These are phyloP conservation scores for Micrastur ruficollis DNA, from an alignment of 2,797 vertebrate species.

Conservation along the genomic window DNA sequence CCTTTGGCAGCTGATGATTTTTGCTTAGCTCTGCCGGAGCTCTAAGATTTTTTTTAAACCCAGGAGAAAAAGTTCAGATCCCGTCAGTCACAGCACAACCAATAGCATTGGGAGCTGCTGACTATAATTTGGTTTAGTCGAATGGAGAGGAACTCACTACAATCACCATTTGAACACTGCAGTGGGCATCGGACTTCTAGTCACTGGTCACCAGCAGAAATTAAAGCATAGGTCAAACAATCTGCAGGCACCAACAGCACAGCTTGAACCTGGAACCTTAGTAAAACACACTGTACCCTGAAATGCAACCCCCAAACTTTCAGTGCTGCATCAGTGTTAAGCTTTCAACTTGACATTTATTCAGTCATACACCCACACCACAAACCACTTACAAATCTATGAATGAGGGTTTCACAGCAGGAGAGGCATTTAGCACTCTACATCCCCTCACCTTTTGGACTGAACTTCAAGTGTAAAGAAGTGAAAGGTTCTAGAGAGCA, in stretches of 20 bases:
- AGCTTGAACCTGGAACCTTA: neutral
- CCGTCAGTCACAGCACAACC: neutral
- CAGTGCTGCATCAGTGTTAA: neutral
- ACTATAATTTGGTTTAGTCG: neutral
- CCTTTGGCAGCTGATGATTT: neutral
- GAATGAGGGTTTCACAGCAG: neutral
- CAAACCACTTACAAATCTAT: neutral
- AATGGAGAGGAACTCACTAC: neutral
- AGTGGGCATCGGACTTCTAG: fast-evolving
- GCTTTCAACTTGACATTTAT: neutral
- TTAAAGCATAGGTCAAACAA: neutral
- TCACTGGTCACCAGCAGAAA: neutral
- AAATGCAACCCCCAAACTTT: neutral
- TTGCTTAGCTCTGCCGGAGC: neutral
- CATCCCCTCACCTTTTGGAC: neutral
- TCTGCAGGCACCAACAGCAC: neutral
- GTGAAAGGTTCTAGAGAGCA: neutral
- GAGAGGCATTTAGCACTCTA: neutral
- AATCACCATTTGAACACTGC: neutral
- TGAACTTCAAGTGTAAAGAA: neutral
- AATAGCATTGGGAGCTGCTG: neutral
- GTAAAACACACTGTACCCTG: neutral
- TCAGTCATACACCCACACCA: neutral
- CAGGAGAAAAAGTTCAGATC: neutral
- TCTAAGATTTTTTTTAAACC: neutral